These are phyloP conservation scores for Verasper variegatus DNA, from an alignment of 2,113 vertebrate species.

Conservation along the genomic window DNA sequence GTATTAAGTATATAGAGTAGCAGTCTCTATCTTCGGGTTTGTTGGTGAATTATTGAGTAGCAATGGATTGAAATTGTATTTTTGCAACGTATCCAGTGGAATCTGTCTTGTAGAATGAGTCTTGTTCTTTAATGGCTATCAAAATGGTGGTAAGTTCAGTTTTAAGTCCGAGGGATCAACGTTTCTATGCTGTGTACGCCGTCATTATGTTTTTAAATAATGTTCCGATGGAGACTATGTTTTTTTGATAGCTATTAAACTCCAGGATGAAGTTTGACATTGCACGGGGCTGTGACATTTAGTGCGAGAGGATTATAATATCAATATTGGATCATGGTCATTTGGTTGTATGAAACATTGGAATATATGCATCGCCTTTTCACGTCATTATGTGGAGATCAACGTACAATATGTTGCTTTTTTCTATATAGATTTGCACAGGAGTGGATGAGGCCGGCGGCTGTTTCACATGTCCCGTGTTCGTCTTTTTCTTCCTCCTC, in stretches of 20 bases:
- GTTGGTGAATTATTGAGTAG: constrained; percentile 80
- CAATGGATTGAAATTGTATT: constrained; percentile 71
- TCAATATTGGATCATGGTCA: constrained; percentile 32
- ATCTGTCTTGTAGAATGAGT: constrained; percentile 75
- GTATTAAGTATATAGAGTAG: constrained; percentile 82
- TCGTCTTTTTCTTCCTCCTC: constrained; percentile 1
- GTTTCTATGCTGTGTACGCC: constrained; percentile 53
- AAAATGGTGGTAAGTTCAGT: constrained; percentile 64
- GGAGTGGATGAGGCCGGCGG: constrained; percentile 59
- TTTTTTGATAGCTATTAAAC: constrained; percentile 84
- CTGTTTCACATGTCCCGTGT: constrained; percentile 43
- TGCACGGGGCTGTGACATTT: constrained; percentile 43
- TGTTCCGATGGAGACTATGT: constrained; percentile 48
- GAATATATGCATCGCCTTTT: constrained; percentile 60
- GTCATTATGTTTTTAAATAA: constrained; percentile 32
- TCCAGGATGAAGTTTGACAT: constrained; percentile 60
- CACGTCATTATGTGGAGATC: constrained; percentile 38
- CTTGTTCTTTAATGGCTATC: constrained; percentile 82
- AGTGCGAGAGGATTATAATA: constrained; percentile 50
- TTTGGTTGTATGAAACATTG: constrained; percentile 48
- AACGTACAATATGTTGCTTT: constrained; percentile 25
- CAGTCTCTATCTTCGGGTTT: constrained; percentile 79
- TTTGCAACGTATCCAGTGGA: constrained; percentile 74
- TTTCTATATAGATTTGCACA: constrained; percentile 70
- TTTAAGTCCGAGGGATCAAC: constrained; percentile 57